These are phyloP conservation scores for Sander vitreus DNA, from an alignment of 2,113 vertebrate species.

Conservation along the genomic window DNA sequence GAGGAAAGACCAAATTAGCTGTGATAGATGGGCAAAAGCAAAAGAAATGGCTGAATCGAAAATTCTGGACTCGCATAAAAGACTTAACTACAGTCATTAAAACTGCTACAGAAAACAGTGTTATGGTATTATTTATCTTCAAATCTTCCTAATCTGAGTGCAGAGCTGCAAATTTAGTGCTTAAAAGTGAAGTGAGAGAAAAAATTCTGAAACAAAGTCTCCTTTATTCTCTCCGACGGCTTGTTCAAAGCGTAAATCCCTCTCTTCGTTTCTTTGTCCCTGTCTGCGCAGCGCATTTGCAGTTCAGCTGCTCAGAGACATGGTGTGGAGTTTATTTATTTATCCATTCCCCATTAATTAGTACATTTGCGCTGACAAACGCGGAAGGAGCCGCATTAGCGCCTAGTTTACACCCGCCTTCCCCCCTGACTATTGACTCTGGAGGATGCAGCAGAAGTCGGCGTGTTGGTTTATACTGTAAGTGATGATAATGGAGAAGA, in stretches of 20 bases:
- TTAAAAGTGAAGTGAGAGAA: constrained; percentile 15
- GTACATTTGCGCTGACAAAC: constrained; percentile 75
- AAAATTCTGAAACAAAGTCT: constrained; percentile 42
- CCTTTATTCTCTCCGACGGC: constrained; percentile 69
- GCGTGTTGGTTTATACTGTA: neutral
- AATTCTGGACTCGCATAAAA: constrained; percentile 1
- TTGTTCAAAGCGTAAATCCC: constrained; percentile 63
- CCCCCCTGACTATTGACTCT: constrained; percentile 62
- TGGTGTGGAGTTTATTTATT: constrained; percentile 74
- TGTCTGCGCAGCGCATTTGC: constrained; percentile 49
- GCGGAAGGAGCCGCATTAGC: constrained; percentile 78
- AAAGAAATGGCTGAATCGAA: neutral
- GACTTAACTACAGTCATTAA: neutral
- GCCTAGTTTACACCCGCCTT: constrained; percentile 75
- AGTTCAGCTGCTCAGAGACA: constrained; percentile 71
- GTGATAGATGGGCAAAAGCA: neutral
- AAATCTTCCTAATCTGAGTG: constrained; percentile 23
- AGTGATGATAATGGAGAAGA: constrained; percentile 3
- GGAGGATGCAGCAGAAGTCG: constrained; percentile 30
- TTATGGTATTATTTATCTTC: neutral
- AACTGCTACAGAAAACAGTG: neutral
- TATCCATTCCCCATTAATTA: constrained; percentile 80
- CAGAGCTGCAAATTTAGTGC: neutral
- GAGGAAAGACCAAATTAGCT: neutral
- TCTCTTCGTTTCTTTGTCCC: constrained; percentile 54